Base-by-base conservation (phyloP, 2,113 vertebrate genomes). In the Podiceps cristatus region DNA sequence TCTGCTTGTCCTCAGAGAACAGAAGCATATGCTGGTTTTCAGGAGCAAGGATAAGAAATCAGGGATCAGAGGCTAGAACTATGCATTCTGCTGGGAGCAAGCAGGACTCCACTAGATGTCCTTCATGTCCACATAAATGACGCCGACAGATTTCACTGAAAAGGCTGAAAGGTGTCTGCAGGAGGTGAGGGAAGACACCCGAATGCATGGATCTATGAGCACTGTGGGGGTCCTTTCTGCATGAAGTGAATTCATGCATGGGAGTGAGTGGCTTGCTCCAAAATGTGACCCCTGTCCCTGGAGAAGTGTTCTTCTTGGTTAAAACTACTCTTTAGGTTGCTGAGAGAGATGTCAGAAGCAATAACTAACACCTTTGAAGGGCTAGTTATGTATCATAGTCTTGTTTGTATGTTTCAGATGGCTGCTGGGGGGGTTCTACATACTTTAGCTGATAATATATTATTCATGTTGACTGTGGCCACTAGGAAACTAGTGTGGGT, bases 71-170 rank as follows among this genome's bases (percentile, higher is more conserved):
- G 85, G 81, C 87, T 93, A 33, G 45, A 76, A 23, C 58, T 27
- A 6, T 2, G 50, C 58, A 2, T 79, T 94, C 93, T 93, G 93
- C 93, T 73, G 95, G 97, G 90, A 97, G 94, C 81, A 24, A 83
- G 92, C 77, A 58, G 90, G 50, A 11, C 90, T 97, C 96, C 97
- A 97, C 96, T 97, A 96, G 97, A 86, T 96, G 96, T 97, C 96
- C 97, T 97, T 97, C 97, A 96, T 58, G 97, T 94, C 94, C 97
- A 96, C 88, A 33, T 35, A 97, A 96, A 97, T 97, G 93, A 88
- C 96, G 95, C 74, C 2, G 2, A 24, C 88, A 66, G 62, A 28
- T 85, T 60, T 40, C 33, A 3, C 90, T 60, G 91, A 23, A 40
- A 88, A 63, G 71, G 62, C 88, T 83, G 82, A 35, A 88, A 93